A percentile compares a stretch with the other conserved stretches of the same genome.
Conservation (phyloP, 2,113 vertebrate species). For the Alces alces region DNA sequence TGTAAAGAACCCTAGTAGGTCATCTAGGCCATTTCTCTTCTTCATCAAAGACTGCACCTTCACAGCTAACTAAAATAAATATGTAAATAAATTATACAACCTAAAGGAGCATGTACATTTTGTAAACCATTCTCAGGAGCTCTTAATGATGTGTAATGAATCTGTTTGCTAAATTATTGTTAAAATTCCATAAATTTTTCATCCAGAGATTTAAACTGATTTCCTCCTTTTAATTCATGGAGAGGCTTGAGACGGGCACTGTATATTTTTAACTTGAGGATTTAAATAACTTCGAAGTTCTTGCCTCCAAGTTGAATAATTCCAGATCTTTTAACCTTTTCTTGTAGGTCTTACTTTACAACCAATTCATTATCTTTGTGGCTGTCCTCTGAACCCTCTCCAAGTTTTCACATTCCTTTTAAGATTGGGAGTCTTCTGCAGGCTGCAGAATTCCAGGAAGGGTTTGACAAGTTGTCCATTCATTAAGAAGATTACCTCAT, state of each 20-base stretch:
- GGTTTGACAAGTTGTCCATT: conserved; percentile 21
- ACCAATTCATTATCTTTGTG: conserved; percentile 71
- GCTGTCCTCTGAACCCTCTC: conserved; percentile 65
- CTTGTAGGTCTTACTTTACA: conserved; percentile 74
- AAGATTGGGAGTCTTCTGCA: conserved; percentile 28
- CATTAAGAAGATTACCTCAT: conserved; percentile 48
- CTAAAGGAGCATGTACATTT: conserved; percentile 26
- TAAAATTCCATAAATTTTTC: conserved; percentile 57
- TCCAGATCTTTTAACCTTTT: conserved; percentile 71
- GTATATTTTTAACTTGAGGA: conserved; percentile 56
- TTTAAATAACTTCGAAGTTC: conserved; percentile 58
- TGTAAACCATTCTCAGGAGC: conserved; percentile 13
- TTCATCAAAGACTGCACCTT: conserved; percentile 64
- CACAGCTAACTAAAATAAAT: conserved; percentile 63
- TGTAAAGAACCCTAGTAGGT: conserved; percentile 26
- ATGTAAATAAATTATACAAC: conserved; percentile 67
- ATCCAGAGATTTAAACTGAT: conserved; percentile 31
- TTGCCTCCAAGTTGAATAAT: conserved; percentile 66
- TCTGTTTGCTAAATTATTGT: conserved; percentile 51
- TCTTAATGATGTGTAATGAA: conserved; percentile 49
- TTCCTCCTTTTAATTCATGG: conserved; percentile 51
- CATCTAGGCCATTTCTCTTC: conserved; percentile 54
- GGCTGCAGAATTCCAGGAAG: conserved; percentile 34
- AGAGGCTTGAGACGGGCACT: conserved; percentile 23
- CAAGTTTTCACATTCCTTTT: conserved; percentile 65